Evolutionary conservation across 2,888 invertebrate genomes (phyloP).

Genomic region (Nebria salina): DNA sequence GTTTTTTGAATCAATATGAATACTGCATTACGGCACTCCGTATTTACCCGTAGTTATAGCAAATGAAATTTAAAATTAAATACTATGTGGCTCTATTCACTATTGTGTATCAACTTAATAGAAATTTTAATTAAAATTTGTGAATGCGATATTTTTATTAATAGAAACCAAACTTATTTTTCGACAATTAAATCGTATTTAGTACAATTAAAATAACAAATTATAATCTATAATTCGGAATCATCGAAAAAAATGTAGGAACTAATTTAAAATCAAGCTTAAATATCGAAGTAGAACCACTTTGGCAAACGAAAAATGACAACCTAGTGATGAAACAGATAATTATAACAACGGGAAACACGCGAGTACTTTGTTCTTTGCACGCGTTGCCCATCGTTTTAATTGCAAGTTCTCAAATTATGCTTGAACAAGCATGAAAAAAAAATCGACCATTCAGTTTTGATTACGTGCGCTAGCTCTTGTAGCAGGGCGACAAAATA

Average conservation of each 20-base stretch:
- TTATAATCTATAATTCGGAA: too few relatives aligned
- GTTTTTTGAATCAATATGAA: background rate
- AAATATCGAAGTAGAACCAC: background rate
- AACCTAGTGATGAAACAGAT: background rate
- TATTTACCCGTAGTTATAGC: background rate
- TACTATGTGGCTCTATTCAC: background rate
- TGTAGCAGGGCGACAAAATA: background rate
- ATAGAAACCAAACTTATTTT: too few relatives aligned
- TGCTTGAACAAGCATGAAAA: background rate
- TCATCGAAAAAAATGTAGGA: too few relatives aligned
- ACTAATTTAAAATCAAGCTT: too few relatives aligned
- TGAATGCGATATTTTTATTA: background rate
- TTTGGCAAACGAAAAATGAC: background rate
- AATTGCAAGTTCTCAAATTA: background rate
- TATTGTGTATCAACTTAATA: background rate
- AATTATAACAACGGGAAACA: background rate
- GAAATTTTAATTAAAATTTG: background rate
- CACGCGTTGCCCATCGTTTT: background rate
- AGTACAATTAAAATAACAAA: too few relatives aligned
- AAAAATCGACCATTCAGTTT: slow-evolving; percentile 11
- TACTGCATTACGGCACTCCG: background rate
- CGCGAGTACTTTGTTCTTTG: background rate
- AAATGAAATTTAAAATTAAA: background rate
- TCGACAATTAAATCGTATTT: too few relatives aligned
- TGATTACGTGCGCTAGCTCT: background rate